These are phyloP conservation scores for Chloroclystis v-ata DNA, from an alignment of 2,888 invertebrate species.

Conservation along the genomic window DNA sequence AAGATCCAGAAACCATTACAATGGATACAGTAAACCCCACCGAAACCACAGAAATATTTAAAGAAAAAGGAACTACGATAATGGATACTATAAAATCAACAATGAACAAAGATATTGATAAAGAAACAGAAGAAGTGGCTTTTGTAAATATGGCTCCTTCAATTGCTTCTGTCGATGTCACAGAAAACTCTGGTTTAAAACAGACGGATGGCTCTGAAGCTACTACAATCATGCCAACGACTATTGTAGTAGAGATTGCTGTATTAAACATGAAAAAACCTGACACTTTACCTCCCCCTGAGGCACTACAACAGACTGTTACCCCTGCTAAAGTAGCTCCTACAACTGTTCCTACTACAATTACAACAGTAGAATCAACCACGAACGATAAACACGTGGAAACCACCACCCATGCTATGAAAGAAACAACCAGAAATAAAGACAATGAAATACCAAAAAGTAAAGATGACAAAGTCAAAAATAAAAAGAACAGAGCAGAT, in stretches of 20 bases:
- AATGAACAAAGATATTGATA: no score
- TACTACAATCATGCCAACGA: constrained; percentile 19
- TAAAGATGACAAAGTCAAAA: not conserved
- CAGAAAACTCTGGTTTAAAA: constrained; percentile 8
- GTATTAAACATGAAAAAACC: constrained; percentile 16
- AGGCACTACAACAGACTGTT: constrained; percentile 54
- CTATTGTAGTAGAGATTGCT: constrained; percentile 15
- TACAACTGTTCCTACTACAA: constrained; percentile 25
- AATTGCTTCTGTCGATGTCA: not conserved
- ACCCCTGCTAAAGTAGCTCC: constrained; percentile 40
- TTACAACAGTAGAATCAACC: constrained; percentile 27
- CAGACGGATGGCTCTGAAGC: not conserved
- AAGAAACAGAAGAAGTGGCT: no score
- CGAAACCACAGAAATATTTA: no score
- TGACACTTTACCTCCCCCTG: constrained; percentile 50
- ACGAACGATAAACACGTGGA: constrained; percentile 17
- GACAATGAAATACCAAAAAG: constrained; percentile 3
- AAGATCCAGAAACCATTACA: constrained; percentile 13
- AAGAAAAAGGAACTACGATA: no score
- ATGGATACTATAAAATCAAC: no score
- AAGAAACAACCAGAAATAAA: not conserved
- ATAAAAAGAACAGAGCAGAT: constrained; percentile 33
- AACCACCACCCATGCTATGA: constrained; percentile 21
- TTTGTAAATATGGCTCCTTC: no score
- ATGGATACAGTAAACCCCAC: no score